Evolutionary conservation across 2,888 invertebrate species (phyloP).

Genomic region (Busseola fusca): DNA sequence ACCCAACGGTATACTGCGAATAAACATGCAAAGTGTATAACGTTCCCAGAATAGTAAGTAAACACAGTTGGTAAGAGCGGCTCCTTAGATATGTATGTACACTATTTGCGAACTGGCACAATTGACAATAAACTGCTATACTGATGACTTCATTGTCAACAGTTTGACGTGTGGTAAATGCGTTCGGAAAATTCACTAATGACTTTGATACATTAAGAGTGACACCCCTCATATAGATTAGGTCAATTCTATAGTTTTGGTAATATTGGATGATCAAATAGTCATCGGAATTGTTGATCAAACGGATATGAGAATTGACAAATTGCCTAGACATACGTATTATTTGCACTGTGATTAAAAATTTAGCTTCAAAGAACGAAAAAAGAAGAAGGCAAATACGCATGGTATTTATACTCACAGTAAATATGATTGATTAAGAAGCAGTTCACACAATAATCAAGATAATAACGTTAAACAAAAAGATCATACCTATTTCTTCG

Average conservation of each 20-base stretch:
- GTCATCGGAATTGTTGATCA: conserved; percentile 19
- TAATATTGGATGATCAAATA: conserved; percentile 1
- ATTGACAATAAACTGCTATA: conserved; percentile 73
- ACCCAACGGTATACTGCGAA: conserved; percentile 15
- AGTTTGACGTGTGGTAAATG: conserved; percentile 31
- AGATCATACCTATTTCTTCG: not conserved
- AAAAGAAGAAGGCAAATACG: not conserved
- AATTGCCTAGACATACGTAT: not conserved
- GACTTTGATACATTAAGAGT: conserved; percentile 38
- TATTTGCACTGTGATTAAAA: conserved; percentile 19
- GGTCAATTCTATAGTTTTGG: conserved; percentile 14
- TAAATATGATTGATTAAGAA: not conserved
- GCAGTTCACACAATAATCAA: not conserved
- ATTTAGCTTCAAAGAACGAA: conserved; percentile 32
- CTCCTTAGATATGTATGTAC: conserved; percentile 63
- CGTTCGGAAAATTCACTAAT: conserved; percentile 41
- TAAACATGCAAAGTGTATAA: conserved; percentile 28
- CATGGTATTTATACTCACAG: conserved; percentile 3
- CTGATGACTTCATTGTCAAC: conserved; percentile 70
- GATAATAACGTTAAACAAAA: not conserved
- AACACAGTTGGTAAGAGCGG: conserved; percentile 30
- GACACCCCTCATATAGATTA: conserved; percentile 24
- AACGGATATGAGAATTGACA: conserved; percentile 5
- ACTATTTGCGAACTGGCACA: conserved; percentile 73
- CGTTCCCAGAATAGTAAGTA: conserved; percentile 39